Evolutionary conservation across 2,113 vertebrate species (phyloP).

Genomic region (Erythrolamprus reginae): DNA sequence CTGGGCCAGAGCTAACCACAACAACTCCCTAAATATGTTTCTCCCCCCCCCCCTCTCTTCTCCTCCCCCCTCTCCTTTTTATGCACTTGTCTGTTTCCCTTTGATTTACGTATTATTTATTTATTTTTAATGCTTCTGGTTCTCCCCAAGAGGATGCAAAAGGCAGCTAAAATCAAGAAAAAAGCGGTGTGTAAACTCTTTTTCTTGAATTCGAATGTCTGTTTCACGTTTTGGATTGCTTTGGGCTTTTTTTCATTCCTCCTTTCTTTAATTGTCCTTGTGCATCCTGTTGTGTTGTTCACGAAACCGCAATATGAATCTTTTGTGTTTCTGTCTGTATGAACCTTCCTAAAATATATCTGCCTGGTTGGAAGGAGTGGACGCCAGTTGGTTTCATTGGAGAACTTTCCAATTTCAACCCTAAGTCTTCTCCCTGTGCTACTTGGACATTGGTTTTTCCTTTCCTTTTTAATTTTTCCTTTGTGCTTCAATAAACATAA

Average conservation of each 20-base stretch:
- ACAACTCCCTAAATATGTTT: too few relatives aligned
- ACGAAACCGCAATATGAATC: slow-evolving; percentile 1
- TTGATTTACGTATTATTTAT: slow-evolving; percentile 66
- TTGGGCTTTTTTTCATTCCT: not conserved
- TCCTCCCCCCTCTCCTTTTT: not conserved
- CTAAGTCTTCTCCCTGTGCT: slow-evolving; percentile 7
- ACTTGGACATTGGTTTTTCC: not conserved
- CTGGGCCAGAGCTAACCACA: too few relatives aligned
- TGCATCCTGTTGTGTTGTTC: slow-evolving; percentile 30
- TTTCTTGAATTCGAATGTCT: slow-evolving; percentile 52
- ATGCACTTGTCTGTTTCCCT: slow-evolving; percentile 64
- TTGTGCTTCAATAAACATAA: not conserved
- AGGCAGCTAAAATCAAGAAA: slow-evolving; percentile 99
- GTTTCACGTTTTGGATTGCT: slow-evolving; percentile 11
- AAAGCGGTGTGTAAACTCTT: slow-evolving; percentile 94
- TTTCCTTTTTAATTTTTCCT: not conserved
- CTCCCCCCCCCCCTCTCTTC: slow-evolving; percentile 38
- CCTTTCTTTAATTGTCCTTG: slow-evolving; percentile 24
- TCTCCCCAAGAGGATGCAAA: slow-evolving; percentile 95
- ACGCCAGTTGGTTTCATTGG: not conserved
- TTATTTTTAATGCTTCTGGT: slow-evolving; percentile 73
- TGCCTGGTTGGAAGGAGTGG: slow-evolving; percentile 27
- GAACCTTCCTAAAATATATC: not conserved
- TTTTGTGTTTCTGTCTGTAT: slow-evolving; percentile 9
- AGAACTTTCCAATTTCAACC: not conserved